A percentile compares a stretch with the other conserved stretches of the same genome.
These are phyloP conservation scores for Synodontis membranacea DNA, from an alignment of 2,113 vertebrate species.

Conservation along the genomic window DNA sequence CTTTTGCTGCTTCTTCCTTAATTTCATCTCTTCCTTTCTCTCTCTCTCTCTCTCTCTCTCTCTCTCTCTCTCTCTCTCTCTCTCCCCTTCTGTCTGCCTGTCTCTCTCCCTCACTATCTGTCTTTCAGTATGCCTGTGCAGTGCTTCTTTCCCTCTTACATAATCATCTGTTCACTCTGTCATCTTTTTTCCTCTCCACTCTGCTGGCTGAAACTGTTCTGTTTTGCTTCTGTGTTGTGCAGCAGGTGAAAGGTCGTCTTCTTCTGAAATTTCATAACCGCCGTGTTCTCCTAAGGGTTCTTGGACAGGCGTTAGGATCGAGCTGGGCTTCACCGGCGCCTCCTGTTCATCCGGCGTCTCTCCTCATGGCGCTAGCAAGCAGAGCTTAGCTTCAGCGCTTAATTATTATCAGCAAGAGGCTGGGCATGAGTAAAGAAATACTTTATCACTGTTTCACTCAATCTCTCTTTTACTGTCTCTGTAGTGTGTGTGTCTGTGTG, in stretches of 20 bases:
- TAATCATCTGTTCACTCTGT: slow-evolving; percentile 49
- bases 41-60: background rate
- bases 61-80: background rate
- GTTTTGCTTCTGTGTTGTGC: slow-evolving; percentile 1
- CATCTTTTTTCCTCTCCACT: background rate
- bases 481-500: no score
- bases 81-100: background rate
- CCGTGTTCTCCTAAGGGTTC: background rate
- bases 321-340: background rate
- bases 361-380: background rate
- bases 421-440: background rate
- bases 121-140: slow-evolving; percentile 12
- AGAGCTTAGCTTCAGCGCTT: background rate
- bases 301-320: background rate
- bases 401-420: background rate
- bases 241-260: background rate
- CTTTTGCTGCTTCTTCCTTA: background rate
- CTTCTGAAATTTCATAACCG: background rate
- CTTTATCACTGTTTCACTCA: background rate
- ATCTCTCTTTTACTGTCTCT: background rate
- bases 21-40: background rate
- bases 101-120: slow-evolving; percentile 13
- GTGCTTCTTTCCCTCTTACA: slow-evolving; percentile 21
- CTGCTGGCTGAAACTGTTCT: background rate
- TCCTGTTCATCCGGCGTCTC: background rate